Base-by-base conservation (phyloP, 2,113 vertebrate genomes). In the Forbesichthys agassizii region DNA sequence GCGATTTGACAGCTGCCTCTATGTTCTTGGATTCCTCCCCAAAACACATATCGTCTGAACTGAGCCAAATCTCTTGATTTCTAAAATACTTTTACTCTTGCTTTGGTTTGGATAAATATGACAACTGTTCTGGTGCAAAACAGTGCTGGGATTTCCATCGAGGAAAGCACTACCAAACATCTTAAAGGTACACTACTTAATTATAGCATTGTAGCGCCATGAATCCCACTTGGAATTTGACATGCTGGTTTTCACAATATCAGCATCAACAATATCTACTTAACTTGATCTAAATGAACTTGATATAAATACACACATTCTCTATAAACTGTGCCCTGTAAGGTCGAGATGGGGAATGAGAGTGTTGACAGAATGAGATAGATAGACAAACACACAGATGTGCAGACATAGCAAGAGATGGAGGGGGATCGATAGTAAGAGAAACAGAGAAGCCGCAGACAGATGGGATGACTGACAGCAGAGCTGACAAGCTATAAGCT, bases 401-500 rank as follows among this genome's bases (percentile, higher is more conserved):
- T 46, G 18, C 48, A 54, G 48, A 67, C 58, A 61, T 12, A 57
- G 66, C 10, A 73, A 18, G 74, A 16, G 63, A 60, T 48, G 68
- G 64, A 36, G 59, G 27, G 61, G 78, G 64, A 65, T 49, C 33
- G 16, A 52, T 33, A 74, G 48, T n/a, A 42, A 33, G 54, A 59
- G n/a, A 3, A n/a, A 63, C 55, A 61, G 42, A 68, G 64, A 36
- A 46, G 33, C 59, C 61, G 56, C 54, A 77, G 59, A 83, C 47
- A 53, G 56, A 80, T 65, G 51, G 60, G 20, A 10, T 61, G 73
- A 82, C 47, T 81, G 78, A 82, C 66, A 79, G 71, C 58, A 33
- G 58, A 78, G 80, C 77, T 76, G 80, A 81, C 79, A 79, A 71
- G 66, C 72, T 77, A 71, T 71, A 82, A 84, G 70, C 71, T 64